Base-by-base conservation (phyloP, 2,888 invertebrate species). In the Polymixis lichenea region DNA sequence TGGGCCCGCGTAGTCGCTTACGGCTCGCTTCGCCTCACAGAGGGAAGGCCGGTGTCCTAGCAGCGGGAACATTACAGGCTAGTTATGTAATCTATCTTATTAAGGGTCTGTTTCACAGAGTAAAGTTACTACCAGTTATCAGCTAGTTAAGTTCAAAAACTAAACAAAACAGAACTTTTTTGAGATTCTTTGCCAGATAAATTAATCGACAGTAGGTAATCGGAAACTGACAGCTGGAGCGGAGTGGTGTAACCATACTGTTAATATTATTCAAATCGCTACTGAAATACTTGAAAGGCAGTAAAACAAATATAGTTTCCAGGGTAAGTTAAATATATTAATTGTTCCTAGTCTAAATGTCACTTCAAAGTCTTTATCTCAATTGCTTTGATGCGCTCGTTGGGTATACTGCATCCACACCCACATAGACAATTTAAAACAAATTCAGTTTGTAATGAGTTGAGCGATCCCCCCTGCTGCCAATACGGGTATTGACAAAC, bases 371-470 rank as follows among this genome's bases (percentile, higher is more conserved):
- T 38, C n/a, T 62, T 72, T 66, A 53, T 66, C 61, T 66, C 46
- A 32, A 51, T 61, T 43, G 17, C 66, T 61, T 58, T 74, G 62
- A 53, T 32, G 78, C 32, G 38, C 46, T 74, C 67, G 61, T 75
- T 68, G 62, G 55, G 49, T 75, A 69, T 72, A 56, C 74, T 78
- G 68, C 65, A 74, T 62, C 43, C 72, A 17, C 38, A 32, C 19
- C 19, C 19, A 22, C 22, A 65, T 17, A 67, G 68, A 71, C 61
- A 77, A 72, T 86, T 75, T 74, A 60, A 75, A 81, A 75, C 68
- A 69, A 78, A 75, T 80, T 86, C 73, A 78, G 70, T 80, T 81
- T 75, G 46, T 60, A 64, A 43, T 43, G 46, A 72, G 70, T 61
- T 75, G 61, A 72, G 56, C 46, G 49, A 64, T 65, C 72, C 22